phyloP scores from a whole-genome alignment of 2,888 invertebrate genomes.

The Flexamia atlantica region DNA sequence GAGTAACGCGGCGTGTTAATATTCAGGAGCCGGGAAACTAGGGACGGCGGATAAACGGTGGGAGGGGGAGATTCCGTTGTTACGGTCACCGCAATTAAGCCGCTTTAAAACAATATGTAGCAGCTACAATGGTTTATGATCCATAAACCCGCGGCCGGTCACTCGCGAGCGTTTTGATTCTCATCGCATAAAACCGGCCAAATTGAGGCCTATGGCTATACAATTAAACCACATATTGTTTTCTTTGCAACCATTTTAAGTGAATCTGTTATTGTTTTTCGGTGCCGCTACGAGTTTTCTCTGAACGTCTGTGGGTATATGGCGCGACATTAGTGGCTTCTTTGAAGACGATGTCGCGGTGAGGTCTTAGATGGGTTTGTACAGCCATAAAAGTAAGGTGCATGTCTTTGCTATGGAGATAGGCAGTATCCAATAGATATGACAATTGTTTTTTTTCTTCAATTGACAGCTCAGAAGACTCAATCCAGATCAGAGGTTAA shows the following conservation, averaged over 20 bases:
- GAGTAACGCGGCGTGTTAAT: slow-evolving; percentile 40
- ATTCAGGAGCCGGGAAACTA: slow-evolving; percentile 46
- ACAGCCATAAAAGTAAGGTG: no score
- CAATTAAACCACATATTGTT: slow-evolving; percentile 57
- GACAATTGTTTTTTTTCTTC: no score
- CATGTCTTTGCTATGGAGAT: no score
- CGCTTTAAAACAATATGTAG: slow-evolving; percentile 58
- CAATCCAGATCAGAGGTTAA: no score
- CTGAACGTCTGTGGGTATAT: slow-evolving; percentile 11
- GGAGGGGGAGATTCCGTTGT: slow-evolving; percentile 21
- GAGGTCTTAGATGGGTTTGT: no score
- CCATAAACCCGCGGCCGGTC: slow-evolving; percentile 47
- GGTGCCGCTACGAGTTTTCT: slow-evolving; percentile 37
- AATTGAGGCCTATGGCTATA: slow-evolving; percentile 50
- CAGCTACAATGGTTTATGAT: slow-evolving; percentile 42
- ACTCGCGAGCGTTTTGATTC: slow-evolving; percentile 50
- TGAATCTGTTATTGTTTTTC: slow-evolving; percentile 52
- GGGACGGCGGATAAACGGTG: neutral
- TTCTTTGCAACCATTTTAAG: slow-evolving; percentile 49
- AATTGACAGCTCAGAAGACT: no score
- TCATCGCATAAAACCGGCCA: slow-evolving; percentile 53
- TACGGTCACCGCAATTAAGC: slow-evolving; percentile 47
- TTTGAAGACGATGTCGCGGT: no score
- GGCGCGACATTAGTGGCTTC: neutral
- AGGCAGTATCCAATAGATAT: no score